A percentile compares a stretch with the other conserved stretches of the same genome.
phyloP scores from a whole-genome alignment of 2,113 vertebrate genomes.

The Cyprinodon variegatus region DNA sequence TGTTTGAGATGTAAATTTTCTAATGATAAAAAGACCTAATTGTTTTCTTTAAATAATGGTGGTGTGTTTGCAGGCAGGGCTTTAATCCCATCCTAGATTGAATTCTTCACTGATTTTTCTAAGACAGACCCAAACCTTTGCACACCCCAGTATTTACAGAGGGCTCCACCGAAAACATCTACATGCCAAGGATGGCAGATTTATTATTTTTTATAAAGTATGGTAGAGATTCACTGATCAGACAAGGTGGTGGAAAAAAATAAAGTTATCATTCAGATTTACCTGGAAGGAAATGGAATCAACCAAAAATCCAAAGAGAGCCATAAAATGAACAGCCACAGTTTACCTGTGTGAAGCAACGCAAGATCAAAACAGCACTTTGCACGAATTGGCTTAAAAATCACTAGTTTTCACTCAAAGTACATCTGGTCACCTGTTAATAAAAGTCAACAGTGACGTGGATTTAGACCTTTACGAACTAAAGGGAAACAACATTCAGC shows the following conservation, averaged over 20 bases:
- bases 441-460: neutral
- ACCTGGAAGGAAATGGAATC: neutral
- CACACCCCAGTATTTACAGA: neutral
- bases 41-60: neutral
- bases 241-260: neutral
- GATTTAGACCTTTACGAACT: neutral
- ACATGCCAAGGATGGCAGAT: too few species aligned
- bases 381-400: neutral
- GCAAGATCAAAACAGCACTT: neutral
- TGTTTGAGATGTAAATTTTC: neutral
- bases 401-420: constrained; percentile 3
- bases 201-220: too few species aligned
- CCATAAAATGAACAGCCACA: neutral
- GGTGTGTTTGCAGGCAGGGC: too few species aligned
- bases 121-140: neutral
- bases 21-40: neutral
- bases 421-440: constrained; percentile 2
- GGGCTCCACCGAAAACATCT: neutral
- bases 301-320: constrained; percentile 7
- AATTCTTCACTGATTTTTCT: neutral
- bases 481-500: neutral
- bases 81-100: neutral
- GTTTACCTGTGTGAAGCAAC: neutral
- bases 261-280: too few species aligned
- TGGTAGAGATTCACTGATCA: neutral